Conservation (phyloP, 2,888 invertebrate genomes). For the Ceriagrion tenellum region DNA sequence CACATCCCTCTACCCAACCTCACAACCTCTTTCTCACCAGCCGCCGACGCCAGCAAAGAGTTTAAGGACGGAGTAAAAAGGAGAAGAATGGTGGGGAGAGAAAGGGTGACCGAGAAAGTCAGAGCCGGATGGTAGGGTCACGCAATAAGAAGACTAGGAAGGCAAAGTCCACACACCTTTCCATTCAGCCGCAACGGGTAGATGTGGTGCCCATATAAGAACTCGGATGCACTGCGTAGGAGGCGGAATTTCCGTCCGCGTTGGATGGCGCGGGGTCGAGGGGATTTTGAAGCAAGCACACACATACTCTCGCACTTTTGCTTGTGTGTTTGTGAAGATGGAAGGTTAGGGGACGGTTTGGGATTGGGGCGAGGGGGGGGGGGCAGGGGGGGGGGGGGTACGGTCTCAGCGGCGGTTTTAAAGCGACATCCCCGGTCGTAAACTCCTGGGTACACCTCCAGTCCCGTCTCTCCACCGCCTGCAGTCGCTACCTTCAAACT, state of each 20-base stretch:
- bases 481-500: not conserved
- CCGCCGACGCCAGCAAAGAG: not conserved
- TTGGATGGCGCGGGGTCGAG: not conserved
- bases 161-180: not conserved
- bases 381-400: not conserved
- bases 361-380: not conserved
- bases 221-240: not conserved
- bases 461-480: not conserved
- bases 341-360: no score
- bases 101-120: not conserved
- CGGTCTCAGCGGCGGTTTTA: constrained; percentile 12
- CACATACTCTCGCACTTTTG: no score
- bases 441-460: not conserved
- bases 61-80: constrained; percentile 13
- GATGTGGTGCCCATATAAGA: not conserved
- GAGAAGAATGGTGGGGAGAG: not conserved
- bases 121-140: not conserved
- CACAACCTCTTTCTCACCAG: not conserved
- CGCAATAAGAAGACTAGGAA: not conserved
- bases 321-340: no score
- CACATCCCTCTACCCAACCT: not conserved
- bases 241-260: not conserved
- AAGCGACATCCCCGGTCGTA: not conserved
- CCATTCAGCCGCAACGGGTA: not conserved
- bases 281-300: not conserved